phyloP scores from a whole-genome alignment of 2,797 vertebrate genomes.

The Zonotrichia albicollis region DNA sequence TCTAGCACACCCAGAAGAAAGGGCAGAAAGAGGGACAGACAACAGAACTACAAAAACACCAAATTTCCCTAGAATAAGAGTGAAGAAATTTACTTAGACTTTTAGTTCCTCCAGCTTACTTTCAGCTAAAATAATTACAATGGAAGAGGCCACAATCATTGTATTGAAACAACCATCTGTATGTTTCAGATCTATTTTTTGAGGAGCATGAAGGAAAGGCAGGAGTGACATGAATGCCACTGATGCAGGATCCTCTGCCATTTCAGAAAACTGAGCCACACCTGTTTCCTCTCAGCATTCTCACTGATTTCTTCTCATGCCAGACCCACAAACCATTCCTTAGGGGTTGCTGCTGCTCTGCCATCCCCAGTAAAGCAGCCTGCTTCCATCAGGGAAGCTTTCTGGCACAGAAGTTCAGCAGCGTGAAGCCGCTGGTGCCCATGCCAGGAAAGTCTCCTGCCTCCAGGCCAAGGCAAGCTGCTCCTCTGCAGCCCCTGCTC shows the following conservation, averaged over 20 bases:
- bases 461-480: background rate
- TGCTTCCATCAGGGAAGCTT: background rate
- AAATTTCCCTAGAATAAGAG: background rate
- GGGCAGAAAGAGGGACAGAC: background rate
- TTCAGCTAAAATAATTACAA: background rate
- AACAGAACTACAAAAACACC: background rate
- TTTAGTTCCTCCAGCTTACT: background rate
- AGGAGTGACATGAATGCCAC: background rate
- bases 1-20: background rate
- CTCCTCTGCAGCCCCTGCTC: accelerated
- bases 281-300: background rate
- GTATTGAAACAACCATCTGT: background rate
- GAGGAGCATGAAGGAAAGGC: accelerated
- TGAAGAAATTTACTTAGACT: background rate
- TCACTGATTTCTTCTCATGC: background rate
- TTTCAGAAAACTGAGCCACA: background rate
- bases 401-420: background rate
- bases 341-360: background rate
- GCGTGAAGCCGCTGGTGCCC: background rate
- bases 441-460: background rate
- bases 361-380: background rate
- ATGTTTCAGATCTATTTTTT: background rate
- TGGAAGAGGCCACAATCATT: background rate
- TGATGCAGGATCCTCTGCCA: background rate
- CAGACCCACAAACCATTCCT: background rate